Evolutionary conservation across 1,140 invertebrate species (phyloP).

Genomic region (Hydropsyche tenuis): DNA sequence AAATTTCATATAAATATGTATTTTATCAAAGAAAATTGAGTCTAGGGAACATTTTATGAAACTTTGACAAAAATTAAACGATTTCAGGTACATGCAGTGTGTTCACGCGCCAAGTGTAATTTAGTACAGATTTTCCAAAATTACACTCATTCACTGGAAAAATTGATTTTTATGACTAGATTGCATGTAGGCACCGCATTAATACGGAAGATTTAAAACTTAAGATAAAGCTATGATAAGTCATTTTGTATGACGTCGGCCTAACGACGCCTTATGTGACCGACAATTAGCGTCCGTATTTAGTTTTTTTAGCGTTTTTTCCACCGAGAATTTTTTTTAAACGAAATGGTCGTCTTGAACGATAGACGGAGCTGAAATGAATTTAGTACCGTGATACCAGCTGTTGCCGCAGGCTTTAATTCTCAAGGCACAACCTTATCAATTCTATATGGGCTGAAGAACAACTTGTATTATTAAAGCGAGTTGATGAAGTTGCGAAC

Average conservation of each 20-base stretch:
- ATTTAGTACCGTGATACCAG: not conserved
- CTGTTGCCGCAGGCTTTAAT: slow-evolving; percentile 11
- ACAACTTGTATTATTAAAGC: slow-evolving; percentile 16
- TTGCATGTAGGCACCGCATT: slow-evolving; percentile 26
- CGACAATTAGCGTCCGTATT: not conserved
- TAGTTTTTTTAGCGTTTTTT: not conserved
- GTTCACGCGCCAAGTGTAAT: not conserved
- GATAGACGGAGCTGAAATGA: not conserved
- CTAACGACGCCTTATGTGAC: slow-evolving; percentile 6
- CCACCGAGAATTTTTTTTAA: not conserved
- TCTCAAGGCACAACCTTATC: not conserved
- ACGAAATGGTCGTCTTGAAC: not conserved
- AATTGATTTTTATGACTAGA: slow-evolving; percentile 34
- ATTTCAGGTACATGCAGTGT: not conserved
- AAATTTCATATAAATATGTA: too few species aligned
- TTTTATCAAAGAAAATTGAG: too few species aligned
- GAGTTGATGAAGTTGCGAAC: slow-evolving; percentile 20
- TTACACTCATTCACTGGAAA: not conserved
- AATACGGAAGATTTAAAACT: slow-evolving; percentile 8
- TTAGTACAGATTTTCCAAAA: slow-evolving; percentile 13
- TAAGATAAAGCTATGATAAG: slow-evolving; percentile 26
- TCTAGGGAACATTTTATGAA: too few species aligned
- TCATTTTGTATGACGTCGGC: slow-evolving; percentile 22
- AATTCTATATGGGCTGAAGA: not conserved
- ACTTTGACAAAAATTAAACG: slow-evolving; percentile 14